Percentiles rank a stretch among this genome's conserved stretches.
phyloP scores from a whole-genome alignment of 2,888 invertebrate species.

The Eupeodes latifasciatus region DNA sequence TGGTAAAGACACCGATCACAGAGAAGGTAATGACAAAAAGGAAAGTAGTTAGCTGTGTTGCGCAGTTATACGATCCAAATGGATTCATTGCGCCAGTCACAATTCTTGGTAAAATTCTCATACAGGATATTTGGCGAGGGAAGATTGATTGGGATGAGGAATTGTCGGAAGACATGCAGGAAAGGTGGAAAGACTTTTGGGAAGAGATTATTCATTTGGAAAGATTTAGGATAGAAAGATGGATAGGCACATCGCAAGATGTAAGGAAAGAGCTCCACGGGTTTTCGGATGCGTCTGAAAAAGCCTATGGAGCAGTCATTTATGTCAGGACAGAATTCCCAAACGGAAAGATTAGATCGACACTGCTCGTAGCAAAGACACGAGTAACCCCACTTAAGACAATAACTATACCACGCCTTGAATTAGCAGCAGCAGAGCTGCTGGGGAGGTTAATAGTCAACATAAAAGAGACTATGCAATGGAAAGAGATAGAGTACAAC shows the following conservation, averaged over 20 bases:
- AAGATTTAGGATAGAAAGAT: neutral
- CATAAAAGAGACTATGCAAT: too few species aligned
- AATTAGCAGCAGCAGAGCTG: too few species aligned
- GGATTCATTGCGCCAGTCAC: neutral
- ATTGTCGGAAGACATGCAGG: neutral
- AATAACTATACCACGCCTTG: too few species aligned
- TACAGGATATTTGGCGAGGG: neutral
- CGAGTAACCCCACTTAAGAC: too few species aligned
- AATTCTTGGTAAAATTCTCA: neutral
- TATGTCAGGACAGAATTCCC: too few species aligned
- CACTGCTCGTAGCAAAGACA: too few species aligned
- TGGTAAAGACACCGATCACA: neutral
- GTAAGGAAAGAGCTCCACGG: too few species aligned
- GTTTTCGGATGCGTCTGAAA: too few species aligned
- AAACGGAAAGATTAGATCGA: too few species aligned
- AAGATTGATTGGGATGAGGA: neutral
- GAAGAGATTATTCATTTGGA: neutral
- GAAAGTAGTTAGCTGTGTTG: neutral
- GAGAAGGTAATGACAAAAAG: neutral
- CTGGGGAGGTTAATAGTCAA: too few species aligned
- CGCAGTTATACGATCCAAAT: neutral
- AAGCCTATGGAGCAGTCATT: too few species aligned
- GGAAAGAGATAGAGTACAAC: too few species aligned
- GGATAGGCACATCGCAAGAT: neutral
- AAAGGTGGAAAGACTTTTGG: neutral